Percentiles rank a stretch among this genome's conserved stretches.
These are phyloP conservation scores for Sakesphorus luctuosus DNA, from an alignment of 2,113 vertebrate species.

Conservation along the genomic window DNA sequence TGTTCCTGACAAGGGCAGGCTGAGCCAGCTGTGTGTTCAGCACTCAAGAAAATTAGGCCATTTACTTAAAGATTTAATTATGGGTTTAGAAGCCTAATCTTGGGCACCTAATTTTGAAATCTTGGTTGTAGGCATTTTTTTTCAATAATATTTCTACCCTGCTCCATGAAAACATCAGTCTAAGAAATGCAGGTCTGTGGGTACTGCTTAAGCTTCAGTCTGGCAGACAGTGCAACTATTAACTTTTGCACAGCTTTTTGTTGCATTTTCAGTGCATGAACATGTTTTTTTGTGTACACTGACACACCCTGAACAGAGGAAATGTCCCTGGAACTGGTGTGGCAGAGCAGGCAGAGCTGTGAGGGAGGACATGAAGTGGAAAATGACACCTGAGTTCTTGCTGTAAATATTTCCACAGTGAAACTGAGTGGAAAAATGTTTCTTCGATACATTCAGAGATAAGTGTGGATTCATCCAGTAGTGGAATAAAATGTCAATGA, in stretches of 20 bases:
- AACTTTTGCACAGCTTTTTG: not conserved
- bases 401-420: not conserved
- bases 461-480: not conserved
- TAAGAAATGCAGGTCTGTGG: not conserved
- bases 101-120: not conserved
- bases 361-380: not conserved
- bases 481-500: not conserved
- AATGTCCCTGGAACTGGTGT: not conserved
- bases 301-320: not conserved
- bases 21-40: not conserved
- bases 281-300: not conserved
- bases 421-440: not conserved
- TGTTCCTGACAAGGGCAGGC: accelerated
- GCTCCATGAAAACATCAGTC: not conserved
- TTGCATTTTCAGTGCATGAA: not conserved
- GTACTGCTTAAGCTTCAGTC: not conserved
- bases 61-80: not conserved
- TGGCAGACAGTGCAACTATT: not conserved
- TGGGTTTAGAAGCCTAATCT: not conserved
- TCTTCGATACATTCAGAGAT: not conserved
- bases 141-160: not conserved
- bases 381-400: not conserved
- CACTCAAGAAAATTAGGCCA: not conserved
- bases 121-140: not conserved
- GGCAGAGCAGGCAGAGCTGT: not conserved